Evolutionary conservation across 2,888 invertebrate genomes (phyloP).

Genomic region (Pherbina coryleti): DNA sequence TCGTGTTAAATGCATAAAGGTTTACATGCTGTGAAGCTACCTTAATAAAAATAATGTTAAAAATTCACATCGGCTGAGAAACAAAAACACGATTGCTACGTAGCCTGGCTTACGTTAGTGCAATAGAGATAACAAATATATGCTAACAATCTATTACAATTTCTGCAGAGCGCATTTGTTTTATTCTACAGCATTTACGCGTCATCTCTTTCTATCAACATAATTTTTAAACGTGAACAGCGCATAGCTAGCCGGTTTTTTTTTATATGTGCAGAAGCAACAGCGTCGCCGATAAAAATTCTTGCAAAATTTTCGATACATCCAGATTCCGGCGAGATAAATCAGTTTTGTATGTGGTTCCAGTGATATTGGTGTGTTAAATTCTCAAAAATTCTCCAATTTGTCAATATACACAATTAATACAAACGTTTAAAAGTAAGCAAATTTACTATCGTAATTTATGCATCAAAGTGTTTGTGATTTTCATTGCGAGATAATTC

Average conservation of each 20-base stretch:
- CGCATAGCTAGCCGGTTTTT: slow-evolving; percentile 14
- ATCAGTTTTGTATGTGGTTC: slow-evolving; percentile 17
- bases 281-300: slow-evolving; percentile 2
- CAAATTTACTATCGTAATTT: neutral
- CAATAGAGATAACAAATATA: neutral
- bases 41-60: too few relatives aligned
- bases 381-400: neutral
- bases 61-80: neutral
- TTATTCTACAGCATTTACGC: neutral
- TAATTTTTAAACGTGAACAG: neutral
- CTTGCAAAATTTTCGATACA: slow-evolving; percentile 8
- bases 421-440: too few relatives aligned
- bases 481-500: neutral
- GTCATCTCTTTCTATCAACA: neutral
- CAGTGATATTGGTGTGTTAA: neutral
- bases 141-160: neutral
- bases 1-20: too few relatives aligned
- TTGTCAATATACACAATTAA: too few relatives aligned
- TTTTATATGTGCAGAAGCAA: slow-evolving; percentile 15
- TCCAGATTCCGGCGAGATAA: slow-evolving; percentile 5
- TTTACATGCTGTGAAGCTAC: too few relatives aligned
- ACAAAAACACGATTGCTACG: neutral
- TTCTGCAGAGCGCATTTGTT: neutral
- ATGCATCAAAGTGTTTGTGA: neutral
- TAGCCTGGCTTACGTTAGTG: neutral